phyloP scores from a whole-genome alignment of 2,888 invertebrate genomes.

The Germaria angustata region DNA sequence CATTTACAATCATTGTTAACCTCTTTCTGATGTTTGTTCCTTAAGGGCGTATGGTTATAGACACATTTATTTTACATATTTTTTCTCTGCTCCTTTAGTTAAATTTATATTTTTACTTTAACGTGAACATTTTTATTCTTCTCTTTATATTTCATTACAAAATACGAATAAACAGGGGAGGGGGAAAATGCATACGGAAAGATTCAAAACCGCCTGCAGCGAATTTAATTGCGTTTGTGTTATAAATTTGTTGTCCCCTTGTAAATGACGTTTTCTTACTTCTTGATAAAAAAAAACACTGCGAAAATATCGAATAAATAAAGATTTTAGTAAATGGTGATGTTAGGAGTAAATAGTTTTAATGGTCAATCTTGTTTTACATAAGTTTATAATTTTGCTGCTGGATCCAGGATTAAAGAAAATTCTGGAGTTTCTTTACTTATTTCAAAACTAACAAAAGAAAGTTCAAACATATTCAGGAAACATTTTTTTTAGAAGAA shows the following conservation, averaged over 20 bases:
- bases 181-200: slow-evolving; percentile 7
- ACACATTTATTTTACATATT: slow-evolving; percentile 51
- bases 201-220: slow-evolving; percentile 75
- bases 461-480: no score
- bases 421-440: neutral
- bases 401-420: neutral
- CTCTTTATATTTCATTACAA: slow-evolving; percentile 4
- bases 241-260: slow-evolving; percentile 75
- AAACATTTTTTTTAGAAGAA: no score
- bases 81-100: slow-evolving; percentile 21
- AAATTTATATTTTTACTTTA: slow-evolving; percentile 37
- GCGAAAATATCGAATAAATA: neutral
- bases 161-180: neutral
- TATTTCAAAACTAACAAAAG: no score
- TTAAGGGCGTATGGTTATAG: slow-evolving; percentile 53
- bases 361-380: no score
- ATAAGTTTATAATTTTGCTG: neutral
- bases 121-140: slow-evolving; percentile 24
- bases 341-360: no score
- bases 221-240: slow-evolving; percentile 77
- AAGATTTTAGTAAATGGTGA: neutral
- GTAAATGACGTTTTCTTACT: slow-evolving; percentile 64
- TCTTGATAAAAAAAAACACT: slow-evolving; percentile 54
- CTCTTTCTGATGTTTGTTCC: slow-evolving; percentile 49
- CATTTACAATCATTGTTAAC: slow-evolving; percentile 61